Evolutionary conservation across 2,113 vertebrate species (phyloP), one percentile per base, ranked within the genome.

Genomic region (Saimiri boliviensis): DNA sequence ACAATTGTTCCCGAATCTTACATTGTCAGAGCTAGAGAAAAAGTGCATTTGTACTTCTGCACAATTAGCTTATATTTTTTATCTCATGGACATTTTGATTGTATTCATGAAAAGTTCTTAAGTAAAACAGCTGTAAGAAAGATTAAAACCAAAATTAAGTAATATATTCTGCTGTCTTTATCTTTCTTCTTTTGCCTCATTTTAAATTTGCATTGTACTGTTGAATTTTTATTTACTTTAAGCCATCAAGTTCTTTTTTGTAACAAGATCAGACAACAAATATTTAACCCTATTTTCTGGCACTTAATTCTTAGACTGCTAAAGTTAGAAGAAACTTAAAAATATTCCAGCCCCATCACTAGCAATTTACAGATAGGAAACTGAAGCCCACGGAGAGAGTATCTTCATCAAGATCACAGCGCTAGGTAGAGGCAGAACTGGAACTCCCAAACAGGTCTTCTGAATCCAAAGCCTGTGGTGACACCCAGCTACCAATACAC

Each of bases 261-360:
- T 80, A 83, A 80, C 21, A 70, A 96, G 49, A 32, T 85, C 49
- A 88, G 79, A 97, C n/a, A 91, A 74, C 21, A 94, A 52, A 83
- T 17, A 95, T 37, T 93, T 42, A 63, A 71, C 10, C 56, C 63
- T 68, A 58, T 83, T 92, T 95, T 88, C 70, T 49, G 40, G 2
- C 37, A 90, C 40, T 68, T 77, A 93, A 42, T 80, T 86, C 83
- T 83, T 89, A 77, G 70, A 88, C 66, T 71, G 35, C 49, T 45
- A 37, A 54, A 81, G 17, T 91, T 58, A 86, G 52, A 90, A 92
- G 14, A 32, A 96, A 95, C 17, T 82, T 76, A 8, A 71, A 93
- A 93, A 93, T 56, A 92, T 82, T 92, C 25, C 37, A 86, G 74
- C 17, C 11, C 30, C 19, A 94, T 77, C 73, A 49, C 17, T 77